These are phyloP conservation scores for Eristalinus aeneus DNA, from an alignment of 2,888 invertebrate genomes.

Conservation along the genomic window DNA sequence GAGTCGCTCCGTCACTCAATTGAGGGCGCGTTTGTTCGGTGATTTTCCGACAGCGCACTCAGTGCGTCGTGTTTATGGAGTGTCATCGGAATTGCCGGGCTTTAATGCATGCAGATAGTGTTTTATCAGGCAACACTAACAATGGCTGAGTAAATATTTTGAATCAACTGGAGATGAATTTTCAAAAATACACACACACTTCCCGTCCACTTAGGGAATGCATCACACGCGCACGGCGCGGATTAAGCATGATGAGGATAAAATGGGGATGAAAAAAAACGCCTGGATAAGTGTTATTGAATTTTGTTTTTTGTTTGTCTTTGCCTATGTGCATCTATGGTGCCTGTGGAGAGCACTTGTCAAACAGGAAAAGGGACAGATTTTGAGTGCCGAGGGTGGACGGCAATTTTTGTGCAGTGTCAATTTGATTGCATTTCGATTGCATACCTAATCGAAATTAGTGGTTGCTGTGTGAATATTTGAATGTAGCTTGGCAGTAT, in stretches of 20 bases:
- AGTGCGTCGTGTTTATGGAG: constrained; percentile 64
- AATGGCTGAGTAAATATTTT: constrained; percentile 71
- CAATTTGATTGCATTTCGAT: background rate
- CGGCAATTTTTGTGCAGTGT: background rate
- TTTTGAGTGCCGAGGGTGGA: background rate
- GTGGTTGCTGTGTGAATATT: too few relatives aligned
- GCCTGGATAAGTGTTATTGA: constrained; percentile 23
- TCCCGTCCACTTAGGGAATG: background rate
- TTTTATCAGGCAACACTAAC: constrained; percentile 71
- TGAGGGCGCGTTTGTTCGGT: constrained; percentile 67
- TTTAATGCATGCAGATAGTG: constrained; percentile 70
- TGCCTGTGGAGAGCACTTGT: background rate
- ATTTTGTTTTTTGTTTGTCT: constrained; percentile 21
- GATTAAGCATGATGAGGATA: constrained; percentile 29
- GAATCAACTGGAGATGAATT: constrained; percentile 67
- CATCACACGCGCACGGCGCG: constrained; percentile 17
- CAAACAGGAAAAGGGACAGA: background rate
- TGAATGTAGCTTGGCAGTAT: too few relatives aligned
- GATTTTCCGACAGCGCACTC: constrained; percentile 62
- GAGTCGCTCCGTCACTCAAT: constrained; percentile 63
- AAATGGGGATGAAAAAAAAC: background rate
- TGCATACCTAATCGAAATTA: too few relatives aligned
- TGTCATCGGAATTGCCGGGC: constrained; percentile 71
- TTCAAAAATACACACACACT: constrained; percentile 46
- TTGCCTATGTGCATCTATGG: background rate